Percentiles rank a stretch among this genome's conserved stretches.
Conservation (phyloP, 2,888 invertebrate genomes). For the Drosophila recens region DNA sequence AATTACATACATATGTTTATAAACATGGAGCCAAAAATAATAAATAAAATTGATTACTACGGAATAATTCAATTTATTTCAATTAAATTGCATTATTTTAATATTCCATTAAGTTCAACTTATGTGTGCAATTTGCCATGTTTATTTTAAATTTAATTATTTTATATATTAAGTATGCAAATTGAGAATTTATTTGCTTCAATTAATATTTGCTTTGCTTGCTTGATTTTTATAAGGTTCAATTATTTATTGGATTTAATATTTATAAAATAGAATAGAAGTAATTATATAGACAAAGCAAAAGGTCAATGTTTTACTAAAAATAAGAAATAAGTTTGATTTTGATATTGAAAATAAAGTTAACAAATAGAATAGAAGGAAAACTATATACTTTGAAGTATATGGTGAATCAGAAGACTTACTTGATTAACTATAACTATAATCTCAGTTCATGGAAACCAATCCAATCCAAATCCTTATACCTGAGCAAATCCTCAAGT, state of each 20-base stretch:
- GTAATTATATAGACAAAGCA: too few relatives aligned
- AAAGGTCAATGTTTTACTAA: too few relatives aligned
- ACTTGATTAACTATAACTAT: background rate
- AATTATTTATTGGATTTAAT: constrained; percentile 1
- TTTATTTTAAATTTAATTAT: background rate
- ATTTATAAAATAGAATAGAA: background rate
- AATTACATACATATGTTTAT: background rate
- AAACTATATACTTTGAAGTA: too few relatives aligned
- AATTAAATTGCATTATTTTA: constrained; percentile 2
- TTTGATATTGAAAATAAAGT: too few relatives aligned
- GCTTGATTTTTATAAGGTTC: background rate
- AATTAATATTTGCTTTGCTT: constrained; percentile 21
- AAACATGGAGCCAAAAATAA: background rate
- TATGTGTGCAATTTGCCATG: background rate
- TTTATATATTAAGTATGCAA: constrained; percentile 2
- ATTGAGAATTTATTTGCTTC: constrained; percentile 27
- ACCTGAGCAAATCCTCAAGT: constrained; percentile 12
- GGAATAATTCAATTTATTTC: constrained; percentile 7
- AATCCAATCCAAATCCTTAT: constrained; percentile 1
- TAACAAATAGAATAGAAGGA: too few relatives aligned
- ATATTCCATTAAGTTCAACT: constrained; percentile 4
- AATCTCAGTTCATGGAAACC: background rate
- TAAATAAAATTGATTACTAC: constrained; percentile 13
- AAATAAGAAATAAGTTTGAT: too few relatives aligned
- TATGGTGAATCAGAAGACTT: background rate